phyloP scores from a whole-genome alignment of 2,888 invertebrate species.

The Argyresthia albistria region DNA sequence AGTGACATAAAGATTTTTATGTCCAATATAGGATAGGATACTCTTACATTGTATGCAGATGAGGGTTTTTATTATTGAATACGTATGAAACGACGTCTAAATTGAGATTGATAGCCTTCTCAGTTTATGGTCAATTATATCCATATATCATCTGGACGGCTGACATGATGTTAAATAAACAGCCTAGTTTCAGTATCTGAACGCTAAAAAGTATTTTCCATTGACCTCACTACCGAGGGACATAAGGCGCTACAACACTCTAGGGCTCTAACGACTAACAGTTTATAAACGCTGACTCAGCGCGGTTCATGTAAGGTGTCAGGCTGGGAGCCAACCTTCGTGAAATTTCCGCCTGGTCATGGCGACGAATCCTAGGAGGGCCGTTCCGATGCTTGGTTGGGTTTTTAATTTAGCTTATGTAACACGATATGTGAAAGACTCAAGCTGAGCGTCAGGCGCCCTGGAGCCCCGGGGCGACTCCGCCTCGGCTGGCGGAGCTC shows the following conservation, averaged over 20 bases:
- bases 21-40: not conserved
- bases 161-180: not conserved
- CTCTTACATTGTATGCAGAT: not conserved
- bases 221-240: too few relatives aligned
- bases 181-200: not conserved
- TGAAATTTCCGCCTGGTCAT: too few relatives aligned
- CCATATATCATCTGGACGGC: not conserved
- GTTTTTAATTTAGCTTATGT: constrained; percentile 30
- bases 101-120: not conserved
- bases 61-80: not conserved
- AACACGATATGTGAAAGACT: constrained; percentile 18
- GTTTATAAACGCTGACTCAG: too few relatives aligned
- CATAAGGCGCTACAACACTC: too few relatives aligned
- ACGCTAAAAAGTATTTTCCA: too few relatives aligned
- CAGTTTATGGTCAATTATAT: not conserved
- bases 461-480: constrained; percentile 14
- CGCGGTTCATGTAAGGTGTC: too few relatives aligned
- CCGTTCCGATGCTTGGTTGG: not conserved
- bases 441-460: constrained; percentile 11
- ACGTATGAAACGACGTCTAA: not conserved
- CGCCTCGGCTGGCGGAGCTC: constrained; percentile 15
- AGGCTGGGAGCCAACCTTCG: too few relatives aligned
- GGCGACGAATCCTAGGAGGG: too few relatives aligned
- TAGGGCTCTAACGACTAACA: too few relatives aligned
- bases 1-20: not conserved